Evolutionary conservation across 2,888 invertebrate genomes (phyloP), one percentile per base, ranked within the genome.

Genomic region (Dastarcus helophoroides): DNA sequence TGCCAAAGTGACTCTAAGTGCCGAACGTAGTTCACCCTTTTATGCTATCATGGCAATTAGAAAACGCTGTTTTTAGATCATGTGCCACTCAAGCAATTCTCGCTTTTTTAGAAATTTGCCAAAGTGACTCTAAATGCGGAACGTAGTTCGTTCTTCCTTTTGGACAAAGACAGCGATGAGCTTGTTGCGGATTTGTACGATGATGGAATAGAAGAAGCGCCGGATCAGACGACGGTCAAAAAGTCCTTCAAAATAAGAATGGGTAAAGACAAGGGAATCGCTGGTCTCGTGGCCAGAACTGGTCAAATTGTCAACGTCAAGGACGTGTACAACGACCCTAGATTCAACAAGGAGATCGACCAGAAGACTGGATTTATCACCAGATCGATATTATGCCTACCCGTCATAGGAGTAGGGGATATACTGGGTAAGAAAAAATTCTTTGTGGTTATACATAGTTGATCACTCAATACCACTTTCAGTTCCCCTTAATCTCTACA

Each of bases 101-200:
- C n/a, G n/a, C n/a, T n/a, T 33, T 42, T 43, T 19, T 43, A 72
- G 73, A 68, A 66, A 16, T 67, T 73, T 32, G 67, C 72, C 3
- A 74, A 73, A 47, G 56, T 63, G 0, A 69, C 68, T 33, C 58
- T 73, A 32, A 63, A 63, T 1, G 72, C 73, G 0, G 72, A 73
- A 60, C 58, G 69, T 14, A 67, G 69, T 23, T 65, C 66, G 22
- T 69, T 73, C 53, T 73, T 62, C 52, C 66, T 70, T 11, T 62
- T 76, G 17, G 66, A 72, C 43, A 60, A 60, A 35, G 60, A 63
- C 1, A 56, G 60, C 1, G 63, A 63, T 0, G 56, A 63, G 22
- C 33, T 69, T 6, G 50, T 58, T 5, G 72, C 72, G 0, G 72
- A 73, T 47, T 65, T 71, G 54, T 74, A 68, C 64, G 73, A 73